These are phyloP conservation scores for Blastobasis adustella DNA, from an alignment of 2,888 invertebrate genomes.

Conservation along the genomic window DNA sequence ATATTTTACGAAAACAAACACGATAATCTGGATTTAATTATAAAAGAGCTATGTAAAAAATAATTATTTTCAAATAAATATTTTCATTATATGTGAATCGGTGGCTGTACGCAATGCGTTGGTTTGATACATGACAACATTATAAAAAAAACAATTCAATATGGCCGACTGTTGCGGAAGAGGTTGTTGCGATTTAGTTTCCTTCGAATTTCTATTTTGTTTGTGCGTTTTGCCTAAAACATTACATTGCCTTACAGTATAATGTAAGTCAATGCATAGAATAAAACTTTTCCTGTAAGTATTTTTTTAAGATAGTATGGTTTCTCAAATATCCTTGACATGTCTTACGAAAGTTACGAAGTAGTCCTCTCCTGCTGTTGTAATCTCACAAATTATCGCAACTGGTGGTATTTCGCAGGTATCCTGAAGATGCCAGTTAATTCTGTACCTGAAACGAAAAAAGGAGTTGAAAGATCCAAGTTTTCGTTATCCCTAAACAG, in stretches of 20 bases:
- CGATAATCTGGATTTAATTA: too few species aligned
- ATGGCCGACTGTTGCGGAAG: constrained; percentile 58
- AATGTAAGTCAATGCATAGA: constrained; percentile 63
- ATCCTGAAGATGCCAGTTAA: constrained; percentile 74
- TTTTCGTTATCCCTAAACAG: constrained; percentile 58
- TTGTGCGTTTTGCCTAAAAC: constrained; percentile 30
- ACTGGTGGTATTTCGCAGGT: constrained; percentile 42
- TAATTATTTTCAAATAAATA: too few species aligned
- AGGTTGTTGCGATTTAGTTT: constrained; percentile 48
- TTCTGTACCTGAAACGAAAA: constrained; percentile 58
- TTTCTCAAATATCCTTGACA: constrained; percentile 50
- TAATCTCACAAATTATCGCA: constrained; percentile 6
- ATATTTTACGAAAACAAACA: too few species aligned
- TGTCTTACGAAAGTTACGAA: constrained; percentile 46
- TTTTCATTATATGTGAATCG: too few species aligned
- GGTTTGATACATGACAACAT: not conserved
- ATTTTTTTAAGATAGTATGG: constrained; percentile 22
- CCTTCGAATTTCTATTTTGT: constrained; percentile 39
- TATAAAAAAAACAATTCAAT: constrained; percentile 38
- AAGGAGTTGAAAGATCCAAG: constrained; percentile 58
- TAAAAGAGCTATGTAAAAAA: too few species aligned
- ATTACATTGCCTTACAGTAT: constrained; percentile 53
- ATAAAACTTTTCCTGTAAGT: constrained; percentile 57
- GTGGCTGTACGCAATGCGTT: too few species aligned
- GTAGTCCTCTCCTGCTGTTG: constrained; percentile 19